phyloP scores from a whole-genome alignment of 2,888 invertebrate genomes.

The Dicranocentrus wangi region DNA sequence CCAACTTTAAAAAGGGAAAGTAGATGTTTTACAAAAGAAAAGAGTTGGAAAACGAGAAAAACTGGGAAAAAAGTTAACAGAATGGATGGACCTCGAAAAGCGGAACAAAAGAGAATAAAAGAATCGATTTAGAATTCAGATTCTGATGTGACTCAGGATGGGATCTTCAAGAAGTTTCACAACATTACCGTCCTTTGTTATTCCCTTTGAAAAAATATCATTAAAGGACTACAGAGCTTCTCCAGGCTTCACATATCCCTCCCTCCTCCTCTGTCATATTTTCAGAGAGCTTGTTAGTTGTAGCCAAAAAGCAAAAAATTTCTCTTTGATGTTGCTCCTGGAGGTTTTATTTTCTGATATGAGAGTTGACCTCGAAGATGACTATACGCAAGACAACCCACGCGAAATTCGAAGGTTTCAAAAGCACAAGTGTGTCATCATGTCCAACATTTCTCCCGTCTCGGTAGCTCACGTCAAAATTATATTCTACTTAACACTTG shows the following conservation, averaged over 20 bases:
- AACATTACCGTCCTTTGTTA: conserved; percentile 39
- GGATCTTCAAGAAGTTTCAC: conserved; percentile 34
- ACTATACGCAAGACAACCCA: not conserved
- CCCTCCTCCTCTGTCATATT: conserved; percentile 34
- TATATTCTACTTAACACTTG: no score
- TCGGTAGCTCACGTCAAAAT: no score
- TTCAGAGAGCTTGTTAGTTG: conserved; percentile 27
- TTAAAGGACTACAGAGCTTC: conserved; percentile 31
- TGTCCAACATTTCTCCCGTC: no score
- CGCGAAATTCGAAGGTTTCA: not conserved
- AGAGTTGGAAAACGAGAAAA: conserved; percentile 26
- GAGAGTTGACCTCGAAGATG: not conserved
- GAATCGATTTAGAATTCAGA: conserved; percentile 50
- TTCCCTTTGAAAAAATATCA: conserved; percentile 28
- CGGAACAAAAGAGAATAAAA: conserved; percentile 40
- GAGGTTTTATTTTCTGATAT: not conserved
- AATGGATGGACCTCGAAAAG: conserved; percentile 47
- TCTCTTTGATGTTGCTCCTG: conserved; percentile 2
- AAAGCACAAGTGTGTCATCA: no score
- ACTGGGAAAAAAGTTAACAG: conserved; percentile 13
- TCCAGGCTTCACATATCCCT: no score
- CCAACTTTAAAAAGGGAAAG: conserved; percentile 24
- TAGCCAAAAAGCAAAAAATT: not conserved
- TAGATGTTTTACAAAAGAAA: conserved; percentile 26
- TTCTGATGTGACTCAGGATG: conserved; percentile 42